These are phyloP conservation scores for Tenthredo livida DNA, from an alignment of 2,888 invertebrate genomes.

Conservation along the genomic window DNA sequence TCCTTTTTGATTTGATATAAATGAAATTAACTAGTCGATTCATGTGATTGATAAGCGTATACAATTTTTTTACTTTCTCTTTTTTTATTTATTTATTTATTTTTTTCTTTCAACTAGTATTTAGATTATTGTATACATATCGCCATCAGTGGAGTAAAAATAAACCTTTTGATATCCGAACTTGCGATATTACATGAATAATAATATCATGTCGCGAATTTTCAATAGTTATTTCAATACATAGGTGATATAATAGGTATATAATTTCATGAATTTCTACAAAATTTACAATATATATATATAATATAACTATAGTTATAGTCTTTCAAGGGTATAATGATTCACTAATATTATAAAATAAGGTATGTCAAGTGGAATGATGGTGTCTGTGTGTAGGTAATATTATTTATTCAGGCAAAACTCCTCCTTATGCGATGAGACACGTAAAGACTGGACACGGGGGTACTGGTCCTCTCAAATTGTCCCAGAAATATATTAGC, in stretches of 20 bases:
- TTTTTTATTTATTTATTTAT: too few relatives aligned
- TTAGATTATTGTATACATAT: too few relatives aligned
- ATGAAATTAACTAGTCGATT: too few relatives aligned
- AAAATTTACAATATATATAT: slow-evolving; percentile 26
- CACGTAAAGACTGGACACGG: slow-evolving; percentile 9
- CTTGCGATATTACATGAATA: too few relatives aligned
- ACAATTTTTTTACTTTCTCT: background rate
- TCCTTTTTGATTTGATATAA: too few relatives aligned
- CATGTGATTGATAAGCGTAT: too few relatives aligned
- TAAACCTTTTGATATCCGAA: too few relatives aligned
- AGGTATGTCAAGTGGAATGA: slow-evolving; percentile 34
- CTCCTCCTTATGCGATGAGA: background rate
- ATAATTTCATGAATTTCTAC: background rate
- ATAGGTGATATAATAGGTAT: background rate
- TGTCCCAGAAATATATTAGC: background rate
- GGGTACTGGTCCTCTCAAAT: background rate
- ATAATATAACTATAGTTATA: background rate
- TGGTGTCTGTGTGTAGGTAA: background rate
- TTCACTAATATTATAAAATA: background rate
- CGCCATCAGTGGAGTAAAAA: too few relatives aligned
- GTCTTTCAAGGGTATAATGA: slow-evolving; percentile 33
- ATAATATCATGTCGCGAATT: too few relatives aligned
- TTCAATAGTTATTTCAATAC: too few relatives aligned
- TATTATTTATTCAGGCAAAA: background rate
- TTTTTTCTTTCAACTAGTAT: too few relatives aligned